Evolutionary conservation across 2,113 vertebrate species (phyloP), one percentile per base, ranked within the genome.

Genomic region (Elgaria multicarinata): DNA sequence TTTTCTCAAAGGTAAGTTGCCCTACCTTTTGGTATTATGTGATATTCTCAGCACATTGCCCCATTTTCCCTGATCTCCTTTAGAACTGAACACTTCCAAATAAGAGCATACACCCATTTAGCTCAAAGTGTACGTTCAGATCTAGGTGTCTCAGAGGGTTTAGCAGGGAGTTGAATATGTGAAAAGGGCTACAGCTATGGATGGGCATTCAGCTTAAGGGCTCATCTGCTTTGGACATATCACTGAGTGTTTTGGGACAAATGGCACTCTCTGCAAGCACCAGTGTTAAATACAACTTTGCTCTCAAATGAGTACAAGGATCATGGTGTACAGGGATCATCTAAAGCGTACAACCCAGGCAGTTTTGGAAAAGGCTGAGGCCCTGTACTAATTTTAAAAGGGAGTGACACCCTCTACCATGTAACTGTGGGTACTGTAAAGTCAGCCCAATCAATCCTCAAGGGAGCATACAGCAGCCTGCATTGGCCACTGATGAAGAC

Each of bases 41-140:
- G 33, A n/a, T 87, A 7, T 3, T 83, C 44, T 89, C 64, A 86
- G 6, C n/a, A 72, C 22, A 8, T 76, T 31, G 71, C 71, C 69
- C 46, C 78, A 46, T 92, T 14, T 5, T 71, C 62, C 85, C n/a
- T 84, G 8, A 14, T 87, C 87, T 75, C 7, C 53, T 85, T 90
- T 24, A 83, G 62, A 86, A 85, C 42, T 89, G 64, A 12, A 62
- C 1, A 39, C 1, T 62, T 50, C 78, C 1, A 46, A 81, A 33
- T 33, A 79, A 64, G 62, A 77, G 71, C 74, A 24, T 77, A 58
- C 22, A 46, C 42, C 78, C 55, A 77, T 77, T 46, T 22, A 3
- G 26, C 36, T 62, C 50, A 62, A 62, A 20, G 24, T 28, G 36
- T 50, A 10, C 1, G 55, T 91, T 62, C 71, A 75, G 18, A 16